A percentile compares a stretch with the other conserved stretches of the same genome.
Conservation (phyloP, 1,140 invertebrate species). For the Diuraphis noxia region DNA sequence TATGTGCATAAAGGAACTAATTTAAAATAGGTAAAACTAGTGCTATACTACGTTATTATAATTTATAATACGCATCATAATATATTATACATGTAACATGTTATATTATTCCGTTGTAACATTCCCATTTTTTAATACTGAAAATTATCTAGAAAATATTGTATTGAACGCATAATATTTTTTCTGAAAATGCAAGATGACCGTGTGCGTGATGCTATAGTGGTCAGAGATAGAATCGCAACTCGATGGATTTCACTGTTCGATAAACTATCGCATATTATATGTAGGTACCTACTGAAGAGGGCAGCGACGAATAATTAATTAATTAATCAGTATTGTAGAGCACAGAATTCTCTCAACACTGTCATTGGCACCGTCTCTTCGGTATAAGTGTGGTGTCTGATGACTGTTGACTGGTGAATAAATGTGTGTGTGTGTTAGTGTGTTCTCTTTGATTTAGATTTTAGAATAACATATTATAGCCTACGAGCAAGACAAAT, state of each 20-base stretch:
- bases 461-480: background rate
- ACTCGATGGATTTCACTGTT: background rate
- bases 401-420: background rate
- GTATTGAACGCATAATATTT: background rate
- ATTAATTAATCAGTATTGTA: slow-evolving; percentile 16
- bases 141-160: background rate
- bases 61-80: background rate
- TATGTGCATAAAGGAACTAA: slow-evolving; percentile 39
- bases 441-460: background rate
- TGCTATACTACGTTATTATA: background rate
- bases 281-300: background rate
- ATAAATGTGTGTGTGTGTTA: background rate
- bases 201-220: background rate
- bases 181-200: background rate
- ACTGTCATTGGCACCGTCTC: background rate
- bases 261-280: background rate
- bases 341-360: background rate
- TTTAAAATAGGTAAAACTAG: slow-evolving; percentile 38
- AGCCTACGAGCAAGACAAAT: background rate
- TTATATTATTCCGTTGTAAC: background rate
- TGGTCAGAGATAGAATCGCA: background rate
- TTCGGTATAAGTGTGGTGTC: background rate
- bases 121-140: background rate
- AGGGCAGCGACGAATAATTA: background rate
- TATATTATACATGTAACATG: background rate